These are phyloP conservation scores for Lathronympha strigana DNA, from an alignment of 2,888 invertebrate species.

Conservation along the genomic window DNA sequence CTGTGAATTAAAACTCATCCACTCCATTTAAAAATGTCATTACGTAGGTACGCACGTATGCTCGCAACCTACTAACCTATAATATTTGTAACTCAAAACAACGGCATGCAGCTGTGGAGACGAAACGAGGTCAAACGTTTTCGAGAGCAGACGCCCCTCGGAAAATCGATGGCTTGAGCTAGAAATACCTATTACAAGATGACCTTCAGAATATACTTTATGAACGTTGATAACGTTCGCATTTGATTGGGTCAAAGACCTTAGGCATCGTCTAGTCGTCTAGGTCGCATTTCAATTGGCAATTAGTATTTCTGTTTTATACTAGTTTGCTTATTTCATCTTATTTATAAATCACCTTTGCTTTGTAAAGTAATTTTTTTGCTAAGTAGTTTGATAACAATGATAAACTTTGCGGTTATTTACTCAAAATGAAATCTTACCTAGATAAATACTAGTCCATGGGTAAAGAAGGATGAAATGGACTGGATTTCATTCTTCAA, in stretches of 20 bases:
- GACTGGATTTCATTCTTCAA: too few relatives aligned
- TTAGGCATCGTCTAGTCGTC: neutral
- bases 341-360: too few relatives aligned
- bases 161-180: constrained; percentile 20
- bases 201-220: constrained; percentile 21
- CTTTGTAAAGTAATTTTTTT: too few relatives aligned
- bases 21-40: neutral
- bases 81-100: constrained; percentile 33
- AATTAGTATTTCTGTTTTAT: neutral
- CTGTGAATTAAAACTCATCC: neutral
- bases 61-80: constrained; percentile 35
- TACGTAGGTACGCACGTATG: constrained; percentile 8
- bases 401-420: too few relatives aligned
- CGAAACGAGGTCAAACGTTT: constrained; percentile 37
- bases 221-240: neutral
- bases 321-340: neutral
- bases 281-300: constrained; percentile 1
- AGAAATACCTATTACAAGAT: constrained; percentile 19
- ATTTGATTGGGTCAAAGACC: constrained; percentile 16
- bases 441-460: too few relatives aligned
- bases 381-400: too few relatives aligned
- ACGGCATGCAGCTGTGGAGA: constrained; percentile 21
- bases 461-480: too few relatives aligned
- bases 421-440: too few relatives aligned
- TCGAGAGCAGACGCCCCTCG: constrained; percentile 26